phyloP scores from a whole-genome alignment of 2,888 invertebrate genomes.

The Folsomia candida region DNA sequence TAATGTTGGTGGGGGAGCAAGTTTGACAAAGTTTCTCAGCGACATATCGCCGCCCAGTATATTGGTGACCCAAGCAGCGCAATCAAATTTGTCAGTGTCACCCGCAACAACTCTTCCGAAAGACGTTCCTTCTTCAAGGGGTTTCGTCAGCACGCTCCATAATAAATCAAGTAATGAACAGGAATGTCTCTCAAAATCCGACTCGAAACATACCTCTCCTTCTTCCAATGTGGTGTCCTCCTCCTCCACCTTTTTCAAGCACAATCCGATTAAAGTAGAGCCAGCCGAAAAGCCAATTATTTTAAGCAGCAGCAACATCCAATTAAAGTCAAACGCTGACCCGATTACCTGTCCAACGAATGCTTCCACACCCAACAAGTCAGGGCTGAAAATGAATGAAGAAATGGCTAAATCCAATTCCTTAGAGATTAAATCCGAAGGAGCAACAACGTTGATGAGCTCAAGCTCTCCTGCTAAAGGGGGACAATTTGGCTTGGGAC shows the following conservation, averaged over 20 bases:
- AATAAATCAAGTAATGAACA: constrained; percentile 8
- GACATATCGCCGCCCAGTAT: constrained; percentile 32
- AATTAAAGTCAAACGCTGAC: constrained; percentile 6
- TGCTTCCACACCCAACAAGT: not conserved
- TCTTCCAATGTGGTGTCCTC: not conserved
- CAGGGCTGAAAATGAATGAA: not conserved
- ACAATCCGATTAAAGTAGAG: constrained; percentile 8
- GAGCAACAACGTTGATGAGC: not conserved
- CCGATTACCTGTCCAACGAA: not conserved
- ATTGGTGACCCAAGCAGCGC: constrained; percentile 19
- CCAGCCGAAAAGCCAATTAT: not conserved
- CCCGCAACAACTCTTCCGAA: constrained; percentile 18
- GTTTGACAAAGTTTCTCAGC: constrained; percentile 35
- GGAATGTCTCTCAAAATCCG: not conserved
- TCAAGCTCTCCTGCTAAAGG: not conserved
- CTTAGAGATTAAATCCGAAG: constrained; percentile 14
- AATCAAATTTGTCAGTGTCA: constrained; percentile 37
- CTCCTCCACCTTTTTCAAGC: not conserved
- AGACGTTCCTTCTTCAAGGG: not conserved
- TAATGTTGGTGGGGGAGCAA: constrained; percentile 33
- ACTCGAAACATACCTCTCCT: not conserved
- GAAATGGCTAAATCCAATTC: constrained; percentile 8
- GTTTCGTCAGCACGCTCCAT: not conserved
- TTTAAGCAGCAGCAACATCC: not conserved
- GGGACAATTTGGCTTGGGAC: not conserved